phyloP scores from a whole-genome alignment of 2,797 vertebrate genomes.

The Crax fasciolata region DNA sequence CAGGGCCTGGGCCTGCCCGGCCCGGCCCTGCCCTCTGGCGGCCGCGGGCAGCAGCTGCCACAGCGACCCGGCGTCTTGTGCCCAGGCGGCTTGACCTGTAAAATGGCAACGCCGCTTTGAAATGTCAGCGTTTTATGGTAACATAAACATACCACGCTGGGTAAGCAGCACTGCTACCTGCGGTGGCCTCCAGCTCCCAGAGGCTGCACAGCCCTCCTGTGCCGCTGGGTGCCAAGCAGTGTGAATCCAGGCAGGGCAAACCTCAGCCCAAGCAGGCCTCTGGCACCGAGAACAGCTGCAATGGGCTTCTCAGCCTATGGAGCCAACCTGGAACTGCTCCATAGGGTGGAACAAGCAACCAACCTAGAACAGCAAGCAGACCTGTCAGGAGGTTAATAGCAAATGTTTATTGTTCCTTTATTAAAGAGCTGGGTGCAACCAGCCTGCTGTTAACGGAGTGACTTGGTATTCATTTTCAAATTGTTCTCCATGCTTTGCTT shows the following conservation, averaged over 20 bases:
- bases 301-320: no score
- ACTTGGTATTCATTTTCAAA: not conserved
- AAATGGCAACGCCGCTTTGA: not conserved
- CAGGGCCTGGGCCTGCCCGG: not conserved
- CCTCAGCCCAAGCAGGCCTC: no score
- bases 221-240: accelerated
- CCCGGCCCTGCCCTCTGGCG: constrained; percentile 43
- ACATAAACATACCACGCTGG: no score
- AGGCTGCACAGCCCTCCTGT: not conserved
- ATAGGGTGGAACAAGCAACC: not conserved
- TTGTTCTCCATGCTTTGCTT: not conserved
- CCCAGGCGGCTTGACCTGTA: not conserved
- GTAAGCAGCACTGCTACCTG: not conserved
- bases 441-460: not conserved
- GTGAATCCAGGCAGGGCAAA: not conserved
- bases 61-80: not conserved
- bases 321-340: no score
- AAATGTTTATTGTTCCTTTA: constrained; percentile 70
- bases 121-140: no score
- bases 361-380: not conserved
- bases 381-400: constrained; percentile 23
- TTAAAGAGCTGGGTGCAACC: constrained; percentile 43
- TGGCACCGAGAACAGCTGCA: no score
- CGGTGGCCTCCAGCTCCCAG: not conserved
- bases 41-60: not conserved